These are phyloP conservation scores for Calyptommatus sinebrachiatus DNA, from an alignment of 2,113 vertebrate species.

Conservation along the genomic window DNA sequence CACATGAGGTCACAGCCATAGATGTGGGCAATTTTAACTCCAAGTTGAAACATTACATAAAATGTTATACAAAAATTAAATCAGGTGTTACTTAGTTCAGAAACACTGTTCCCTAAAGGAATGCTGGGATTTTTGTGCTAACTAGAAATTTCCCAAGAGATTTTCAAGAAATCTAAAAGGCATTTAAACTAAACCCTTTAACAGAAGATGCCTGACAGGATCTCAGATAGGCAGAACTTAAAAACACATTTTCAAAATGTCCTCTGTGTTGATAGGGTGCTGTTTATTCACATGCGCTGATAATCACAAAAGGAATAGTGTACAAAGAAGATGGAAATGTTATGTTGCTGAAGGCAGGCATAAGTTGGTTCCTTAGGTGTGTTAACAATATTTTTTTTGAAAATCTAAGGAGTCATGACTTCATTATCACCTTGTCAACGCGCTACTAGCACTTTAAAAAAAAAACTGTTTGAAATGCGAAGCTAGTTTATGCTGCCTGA, in stretches of 20 bases:
- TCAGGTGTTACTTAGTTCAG: neutral
- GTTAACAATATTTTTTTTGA: neutral
- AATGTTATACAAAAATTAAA: too few relatives aligned
- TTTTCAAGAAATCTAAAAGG: neutral
- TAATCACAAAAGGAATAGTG: neutral
- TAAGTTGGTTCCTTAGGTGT: neutral
- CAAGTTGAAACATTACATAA: too few relatives aligned
- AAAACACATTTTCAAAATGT: neutral
- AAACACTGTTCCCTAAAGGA: neutral
- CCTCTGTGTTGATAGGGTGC: too few relatives aligned
- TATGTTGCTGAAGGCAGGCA: neutral
- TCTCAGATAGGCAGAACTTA: neutral
- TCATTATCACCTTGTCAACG: neutral
- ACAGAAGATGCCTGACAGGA: neutral
- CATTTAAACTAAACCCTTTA: neutral
- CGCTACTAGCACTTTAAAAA: neutral
- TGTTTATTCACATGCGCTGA: neutral
- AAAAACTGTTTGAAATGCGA: neutral
- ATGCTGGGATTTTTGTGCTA: neutral
- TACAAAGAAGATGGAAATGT: neutral
- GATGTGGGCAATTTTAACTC: too few relatives aligned
- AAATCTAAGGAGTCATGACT: neutral
- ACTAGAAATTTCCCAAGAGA: slow-evolving; percentile 3
- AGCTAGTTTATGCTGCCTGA: neutral
- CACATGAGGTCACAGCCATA: too few relatives aligned